Evolutionary conservation across 2,113 vertebrate species (phyloP).

Genomic region (Callocephalon fimbriatum): DNA sequence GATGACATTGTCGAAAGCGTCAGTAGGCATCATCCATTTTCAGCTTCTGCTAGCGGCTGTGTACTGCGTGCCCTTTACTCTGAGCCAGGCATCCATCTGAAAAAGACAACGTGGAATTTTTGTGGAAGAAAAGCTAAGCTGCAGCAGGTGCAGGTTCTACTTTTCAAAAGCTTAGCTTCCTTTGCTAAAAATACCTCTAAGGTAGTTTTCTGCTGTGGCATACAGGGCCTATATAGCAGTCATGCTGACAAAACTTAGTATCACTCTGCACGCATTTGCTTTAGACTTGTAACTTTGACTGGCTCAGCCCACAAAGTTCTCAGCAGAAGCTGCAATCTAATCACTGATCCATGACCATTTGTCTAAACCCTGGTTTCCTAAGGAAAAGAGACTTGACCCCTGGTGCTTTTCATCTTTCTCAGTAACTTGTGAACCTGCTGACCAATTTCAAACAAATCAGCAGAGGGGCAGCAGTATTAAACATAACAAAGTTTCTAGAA

Average conservation of each 20-base stretch:
- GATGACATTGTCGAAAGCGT: background rate
- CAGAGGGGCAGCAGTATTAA: background rate
- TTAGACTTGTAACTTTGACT: background rate
- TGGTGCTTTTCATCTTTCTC: background rate
- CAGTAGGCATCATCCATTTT: slow-evolving; percentile 41
- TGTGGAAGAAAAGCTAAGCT: slow-evolving; percentile 25
- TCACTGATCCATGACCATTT: background rate
- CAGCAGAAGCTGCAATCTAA: background rate
- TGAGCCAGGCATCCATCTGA: background rate
- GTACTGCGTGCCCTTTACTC: background rate
- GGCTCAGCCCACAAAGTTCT: background rate
- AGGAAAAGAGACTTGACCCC: background rate
- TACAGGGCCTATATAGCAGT: background rate
- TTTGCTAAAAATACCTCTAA: background rate
- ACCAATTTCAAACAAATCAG: background rate
- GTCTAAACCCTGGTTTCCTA: background rate
- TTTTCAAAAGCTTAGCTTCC: background rate
- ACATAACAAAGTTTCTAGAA: background rate
- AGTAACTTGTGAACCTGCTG: background rate
- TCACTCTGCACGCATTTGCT: background rate
- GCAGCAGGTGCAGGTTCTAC: background rate
- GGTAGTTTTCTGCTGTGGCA: background rate
- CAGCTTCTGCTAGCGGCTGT: background rate
- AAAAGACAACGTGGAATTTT: slow-evolving; percentile 34
- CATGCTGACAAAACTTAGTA: background rate